These are phyloP conservation scores for Garrulus glandarius DNA, from an alignment of 2,797 vertebrate genomes.

Conservation along the genomic window DNA sequence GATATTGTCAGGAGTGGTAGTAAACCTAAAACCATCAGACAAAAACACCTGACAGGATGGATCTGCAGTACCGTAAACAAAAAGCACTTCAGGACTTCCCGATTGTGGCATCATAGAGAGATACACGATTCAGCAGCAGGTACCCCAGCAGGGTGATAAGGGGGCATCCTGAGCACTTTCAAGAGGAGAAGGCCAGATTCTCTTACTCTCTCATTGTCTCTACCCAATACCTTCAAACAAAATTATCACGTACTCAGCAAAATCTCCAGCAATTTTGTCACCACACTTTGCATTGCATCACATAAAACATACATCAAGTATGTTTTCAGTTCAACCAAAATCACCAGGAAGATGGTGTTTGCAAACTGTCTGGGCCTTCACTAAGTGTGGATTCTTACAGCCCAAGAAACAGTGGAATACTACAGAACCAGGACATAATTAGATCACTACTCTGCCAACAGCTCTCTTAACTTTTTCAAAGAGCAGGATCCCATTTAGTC, in stretches of 20 bases:
- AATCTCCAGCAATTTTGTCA: neutral
- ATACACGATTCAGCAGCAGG: neutral
- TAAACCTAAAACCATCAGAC: neutral
- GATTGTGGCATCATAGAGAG: fast-evolving
- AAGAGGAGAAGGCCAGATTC: neutral
- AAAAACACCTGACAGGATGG: neutral
- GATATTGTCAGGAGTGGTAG: neutral
- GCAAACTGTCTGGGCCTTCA: neutral
- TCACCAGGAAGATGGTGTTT: neutral
- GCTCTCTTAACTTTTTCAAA: neutral
- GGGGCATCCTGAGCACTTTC: neutral
- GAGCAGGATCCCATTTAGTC: neutral
- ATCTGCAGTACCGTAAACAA: neutral
- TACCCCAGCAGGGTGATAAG: neutral
- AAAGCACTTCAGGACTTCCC: neutral
- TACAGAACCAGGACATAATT: neutral
- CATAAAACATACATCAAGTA: neutral
- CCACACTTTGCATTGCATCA: neutral
- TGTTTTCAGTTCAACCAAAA: neutral
- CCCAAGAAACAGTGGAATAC: neutral
- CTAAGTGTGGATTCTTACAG: neutral
- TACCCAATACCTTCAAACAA: neutral
- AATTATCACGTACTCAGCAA: neutral
- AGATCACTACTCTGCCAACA: neutral
- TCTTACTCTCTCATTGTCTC: neutral